A percentile compares a stretch with the other conserved stretches of the same genome.
These are phyloP conservation scores for Hirtodrosophila duncani DNA, from an alignment of 2,888 invertebrate species.

Conservation along the genomic window DNA sequence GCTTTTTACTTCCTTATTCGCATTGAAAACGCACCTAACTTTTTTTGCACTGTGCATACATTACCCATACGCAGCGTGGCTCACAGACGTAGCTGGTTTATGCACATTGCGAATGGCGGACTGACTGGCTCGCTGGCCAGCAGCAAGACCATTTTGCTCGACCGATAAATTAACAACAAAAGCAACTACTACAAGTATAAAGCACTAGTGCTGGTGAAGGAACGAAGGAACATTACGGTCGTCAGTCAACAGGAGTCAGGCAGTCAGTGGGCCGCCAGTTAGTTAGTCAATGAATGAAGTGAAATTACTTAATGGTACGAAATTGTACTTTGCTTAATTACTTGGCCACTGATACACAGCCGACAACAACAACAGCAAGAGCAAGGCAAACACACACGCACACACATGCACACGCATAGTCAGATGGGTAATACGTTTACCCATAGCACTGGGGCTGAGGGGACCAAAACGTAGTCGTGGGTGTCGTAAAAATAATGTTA, in stretches of 20 bases:
- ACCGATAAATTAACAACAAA: conserved; percentile 69
- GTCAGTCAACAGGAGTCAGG: conserved; percentile 7
- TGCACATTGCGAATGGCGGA: conserved; percentile 24
- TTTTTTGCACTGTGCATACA: no score
- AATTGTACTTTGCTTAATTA: conserved; percentile 75
- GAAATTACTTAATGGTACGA: conserved; percentile 73
- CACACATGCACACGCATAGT: conserved; percentile 8
- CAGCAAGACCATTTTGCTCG: conserved; percentile 62
- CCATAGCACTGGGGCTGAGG: conserved; percentile 46
- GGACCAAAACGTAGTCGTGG: conserved; percentile 45
- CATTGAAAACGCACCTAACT: no score
- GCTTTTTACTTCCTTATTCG: no score
- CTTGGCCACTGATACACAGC: conserved; percentile 68
- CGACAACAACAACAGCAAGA: conserved; percentile 11
- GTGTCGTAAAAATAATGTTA: conserved; percentile 65
- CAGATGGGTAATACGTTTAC: conserved; percentile 12
- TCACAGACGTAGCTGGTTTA: conserved; percentile 20
- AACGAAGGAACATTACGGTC: no score
- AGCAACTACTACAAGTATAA: conserved; percentile 7
- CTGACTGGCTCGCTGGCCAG: conserved; percentile 19
- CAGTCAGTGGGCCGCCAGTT: conserved; percentile 8
- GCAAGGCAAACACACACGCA: conserved; percentile 6
- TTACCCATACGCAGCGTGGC: conserved; percentile 44
- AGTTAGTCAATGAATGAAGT: conserved; percentile 60
- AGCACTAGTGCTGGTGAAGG: not conserved